Conservation (phyloP, 2,797 vertebrate species). For the Argya squamiceps region DNA sequence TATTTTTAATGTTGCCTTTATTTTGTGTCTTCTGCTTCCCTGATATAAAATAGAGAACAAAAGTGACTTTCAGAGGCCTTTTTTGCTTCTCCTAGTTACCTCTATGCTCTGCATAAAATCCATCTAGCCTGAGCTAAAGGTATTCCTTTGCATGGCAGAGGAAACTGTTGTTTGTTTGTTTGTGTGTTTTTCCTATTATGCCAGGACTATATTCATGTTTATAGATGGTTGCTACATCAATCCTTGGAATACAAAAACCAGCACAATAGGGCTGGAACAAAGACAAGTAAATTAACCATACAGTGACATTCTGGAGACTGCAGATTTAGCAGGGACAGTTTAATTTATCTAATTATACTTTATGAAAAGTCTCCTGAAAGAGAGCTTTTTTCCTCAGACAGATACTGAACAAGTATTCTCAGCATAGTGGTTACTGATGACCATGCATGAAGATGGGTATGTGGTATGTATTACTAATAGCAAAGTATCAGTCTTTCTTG, state of each 20-base stretch:
- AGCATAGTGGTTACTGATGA: constrained; percentile 15
- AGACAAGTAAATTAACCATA: neutral
- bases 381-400: neutral
- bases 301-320: neutral
- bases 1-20: neutral
- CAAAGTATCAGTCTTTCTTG: constrained; percentile 30
- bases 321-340: neutral
- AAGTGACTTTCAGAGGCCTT: neutral
- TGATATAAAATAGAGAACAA: neutral
- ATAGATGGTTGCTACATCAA: neutral
- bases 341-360: neutral
- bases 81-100: neutral
- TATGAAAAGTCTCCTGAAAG: constrained; percentile 1
- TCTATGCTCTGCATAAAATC: neutral
- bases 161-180: neutral
- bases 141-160: neutral
- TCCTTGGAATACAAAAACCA: neutral
- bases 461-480: constrained; percentile 26
- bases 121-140: neutral
- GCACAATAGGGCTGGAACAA: neutral
- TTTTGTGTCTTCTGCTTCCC: neutral
- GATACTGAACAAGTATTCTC: neutral
- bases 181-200: neutral
- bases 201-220: neutral
- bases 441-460: neutral